Base-by-base conservation (phyloP, 2,113 vertebrate genomes). In the Patagioenas fasciata region DNA sequence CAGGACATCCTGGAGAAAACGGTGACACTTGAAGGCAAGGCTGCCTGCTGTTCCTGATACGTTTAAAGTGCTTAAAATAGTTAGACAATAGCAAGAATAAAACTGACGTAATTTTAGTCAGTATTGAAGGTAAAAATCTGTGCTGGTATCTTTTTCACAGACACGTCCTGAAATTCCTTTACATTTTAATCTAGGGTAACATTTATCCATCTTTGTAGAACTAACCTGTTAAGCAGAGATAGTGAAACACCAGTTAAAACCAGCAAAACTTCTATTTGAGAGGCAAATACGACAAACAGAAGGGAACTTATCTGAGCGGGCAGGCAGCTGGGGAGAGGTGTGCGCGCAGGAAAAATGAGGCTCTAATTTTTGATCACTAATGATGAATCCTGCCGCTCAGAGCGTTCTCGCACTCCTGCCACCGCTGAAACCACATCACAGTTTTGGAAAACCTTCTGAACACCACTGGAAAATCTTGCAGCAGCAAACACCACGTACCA, bases 371-470 rank as follows among this genome's bases (percentile, higher is more conserved):
- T 89, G 42, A 91, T 74, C 57, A 42, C 57, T 72, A 57, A 44
- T 14, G 86, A 90, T 60, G 84, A 94, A 80, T 81, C 80, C 86
- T 71, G 14, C 64, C 57, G 65, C 80, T 91, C 54, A 93, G 2
- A 80, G 48, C 80, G 56, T n/a, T 81, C 61, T 62, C 80, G 70
- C 75, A 34, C 66, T 80, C 58, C 70, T 87, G 38, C 51, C 58
- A 42, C 91, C 1, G 0, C 77, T 15, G 7, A 87, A 96, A 94
- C 89, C 89, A 94, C 89, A 94, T 81, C 57, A 92, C 2, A 91
- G 70, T 19, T 74, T 42, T 81, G 80, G 84, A 94, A 96, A 96
- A 74, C n/a, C 69, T 92, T 61, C 54, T 51, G 65, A 86, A 96
- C 92, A 72, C 69, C 78, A n/a, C 1, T 50, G 80, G 79, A 91